A percentile compares a stretch with the other conserved stretches of the same genome.
These are phyloP conservation scores for Clistopyga incitator DNA, from an alignment of 2,888 invertebrate genomes.

Conservation along the genomic window DNA sequence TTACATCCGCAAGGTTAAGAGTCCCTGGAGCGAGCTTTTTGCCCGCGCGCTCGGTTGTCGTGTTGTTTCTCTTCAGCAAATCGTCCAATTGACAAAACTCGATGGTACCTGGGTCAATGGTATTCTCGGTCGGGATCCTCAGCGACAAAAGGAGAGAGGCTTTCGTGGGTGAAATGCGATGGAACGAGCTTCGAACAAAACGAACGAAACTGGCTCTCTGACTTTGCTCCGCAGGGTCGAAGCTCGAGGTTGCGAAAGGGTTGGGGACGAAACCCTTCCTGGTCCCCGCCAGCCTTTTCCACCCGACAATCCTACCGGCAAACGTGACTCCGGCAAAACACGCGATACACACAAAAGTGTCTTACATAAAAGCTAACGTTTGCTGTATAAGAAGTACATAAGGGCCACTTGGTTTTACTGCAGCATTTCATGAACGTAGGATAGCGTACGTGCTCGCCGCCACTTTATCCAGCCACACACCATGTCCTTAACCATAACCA, in stretches of 20 bases:
- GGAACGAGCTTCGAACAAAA: constrained; percentile 15
- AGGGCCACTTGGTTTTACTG: constrained; percentile 42
- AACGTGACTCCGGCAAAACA: constrained; percentile 37
- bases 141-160: constrained; percentile 2
- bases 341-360: constrained; percentile 36
- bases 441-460: constrained; percentile 53
- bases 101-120: not conserved
- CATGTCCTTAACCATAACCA: constrained; percentile 14
- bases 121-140: not conserved
- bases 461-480: constrained; percentile 31
- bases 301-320: constrained; percentile 43
- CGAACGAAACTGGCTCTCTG: too few relatives aligned
- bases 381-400: constrained; percentile 41
- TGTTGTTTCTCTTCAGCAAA: not conserved
- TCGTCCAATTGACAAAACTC: constrained; percentile 1
- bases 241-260: constrained; percentile 32
- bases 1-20: not conserved
- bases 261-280: constrained; percentile 25
- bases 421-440: constrained; percentile 40
- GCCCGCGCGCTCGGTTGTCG: not conserved
- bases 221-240: constrained; percentile 17
- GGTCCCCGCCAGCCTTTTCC: constrained; percentile 24
- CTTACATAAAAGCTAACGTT: constrained; percentile 49
- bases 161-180: not conserved
- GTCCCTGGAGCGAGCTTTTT: too few relatives aligned